Percentiles rank a stretch among this genome's conserved stretches.
Conservation (phyloP, 2,797 vertebrate genomes). For the Cryptoblepharus egeriae region DNA sequence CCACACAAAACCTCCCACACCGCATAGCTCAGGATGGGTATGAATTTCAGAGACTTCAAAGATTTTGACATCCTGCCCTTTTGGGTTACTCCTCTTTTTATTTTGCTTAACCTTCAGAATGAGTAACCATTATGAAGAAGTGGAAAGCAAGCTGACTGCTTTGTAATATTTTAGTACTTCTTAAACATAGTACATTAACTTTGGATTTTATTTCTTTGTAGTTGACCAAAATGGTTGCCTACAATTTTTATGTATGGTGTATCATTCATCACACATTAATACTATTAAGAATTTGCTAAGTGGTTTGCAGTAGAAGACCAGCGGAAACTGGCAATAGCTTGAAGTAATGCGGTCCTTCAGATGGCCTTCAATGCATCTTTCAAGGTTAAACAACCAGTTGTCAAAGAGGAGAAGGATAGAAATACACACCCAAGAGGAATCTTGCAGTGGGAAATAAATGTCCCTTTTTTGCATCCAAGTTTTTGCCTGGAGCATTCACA, state of each 20-base stretch:
- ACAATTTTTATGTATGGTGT: neutral
- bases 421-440: neutral
- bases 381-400: constrained; percentile 39
- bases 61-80: too few relatives aligned
- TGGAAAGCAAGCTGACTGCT: too few relatives aligned
- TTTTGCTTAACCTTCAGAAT: too few relatives aligned
- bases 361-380: neutral
- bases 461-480: constrained; percentile 10
- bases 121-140: too few relatives aligned
- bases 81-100: too few relatives aligned
- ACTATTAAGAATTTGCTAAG: neutral
- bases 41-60: too few relatives aligned
- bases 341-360: neutral
- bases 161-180: too few relatives aligned
- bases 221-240: too few relatives aligned
- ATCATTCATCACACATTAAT: neutral
- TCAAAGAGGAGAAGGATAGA: constrained; percentile 8
- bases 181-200: too few relatives aligned
- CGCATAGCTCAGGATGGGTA: too few relatives aligned
- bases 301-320: neutral
- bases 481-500: constrained; percentile 21
- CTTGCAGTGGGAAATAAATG: neutral
- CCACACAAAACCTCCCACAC: too few relatives aligned
- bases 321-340: accelerated
- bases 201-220: too few relatives aligned